Percentiles rank a stretch among this genome's conserved stretches.
Conservation (phyloP, 2,113 vertebrate genomes). For the Pipa parva region DNA sequence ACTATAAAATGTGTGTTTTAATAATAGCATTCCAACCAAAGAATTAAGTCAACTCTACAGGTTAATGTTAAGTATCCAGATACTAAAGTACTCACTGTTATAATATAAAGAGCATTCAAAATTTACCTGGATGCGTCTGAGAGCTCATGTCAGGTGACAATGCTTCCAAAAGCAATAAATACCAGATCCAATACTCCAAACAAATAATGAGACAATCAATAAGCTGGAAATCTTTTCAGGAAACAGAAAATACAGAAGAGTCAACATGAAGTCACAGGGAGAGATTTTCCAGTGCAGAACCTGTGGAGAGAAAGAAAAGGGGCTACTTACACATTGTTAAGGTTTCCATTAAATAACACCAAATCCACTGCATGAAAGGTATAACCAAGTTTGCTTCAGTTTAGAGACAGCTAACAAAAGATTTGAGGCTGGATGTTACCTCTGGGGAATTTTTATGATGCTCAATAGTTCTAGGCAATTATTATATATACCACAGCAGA, state of each 20-base stretch:
- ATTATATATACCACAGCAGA: too few species aligned
- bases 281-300: slow-evolving; percentile 5
- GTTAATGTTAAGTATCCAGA: too few species aligned
- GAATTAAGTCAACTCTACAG: too few species aligned
- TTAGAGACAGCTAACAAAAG: too few species aligned
- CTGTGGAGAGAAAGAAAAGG: slow-evolving; percentile 10
- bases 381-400: too few species aligned
- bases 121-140: slow-evolving; percentile 35
- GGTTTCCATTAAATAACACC: too few species aligned
- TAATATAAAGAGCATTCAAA: not conserved
- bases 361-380: too few species aligned
- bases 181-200: slow-evolving; percentile 13
- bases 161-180: slow-evolving; percentile 9
- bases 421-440: too few species aligned
- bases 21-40: too few species aligned
- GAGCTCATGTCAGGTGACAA: slow-evolving; percentile 36
- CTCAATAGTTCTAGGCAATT: too few species aligned
- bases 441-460: too few species aligned
- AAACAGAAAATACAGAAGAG: slow-evolving; percentile 7
- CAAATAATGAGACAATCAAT: not conserved
- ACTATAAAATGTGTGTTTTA: too few species aligned
- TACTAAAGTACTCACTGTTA: not conserved
- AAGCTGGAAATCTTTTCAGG: slow-evolving; percentile 6
- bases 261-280: slow-evolving; percentile 18
- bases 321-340: not conserved